These are phyloP conservation scores for Haliclystus octoradiatus DNA, from an alignment of 30 jellyfish, hydroid and myxozoan species.

Conservation along the genomic window DNA sequence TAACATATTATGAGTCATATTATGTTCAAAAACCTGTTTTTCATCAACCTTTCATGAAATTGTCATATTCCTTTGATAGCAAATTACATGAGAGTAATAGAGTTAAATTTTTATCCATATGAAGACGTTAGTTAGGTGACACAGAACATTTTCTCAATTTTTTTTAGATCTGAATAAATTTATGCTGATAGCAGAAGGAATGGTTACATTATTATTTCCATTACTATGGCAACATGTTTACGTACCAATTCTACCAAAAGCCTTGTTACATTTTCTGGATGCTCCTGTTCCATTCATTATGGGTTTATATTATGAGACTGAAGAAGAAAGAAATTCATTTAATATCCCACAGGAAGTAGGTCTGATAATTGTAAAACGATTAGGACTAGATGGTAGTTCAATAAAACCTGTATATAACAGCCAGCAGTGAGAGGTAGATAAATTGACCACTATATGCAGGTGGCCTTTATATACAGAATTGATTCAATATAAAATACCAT, in stretches of 20 bases:
- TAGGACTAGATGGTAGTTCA: background rate
- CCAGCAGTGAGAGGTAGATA: background rate
- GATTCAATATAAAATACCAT: no score
- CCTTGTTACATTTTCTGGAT: slow-evolving; percentile 84
- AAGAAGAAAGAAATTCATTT: slow-evolving; percentile 64
- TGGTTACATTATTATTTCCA: slow-evolving; percentile 75
- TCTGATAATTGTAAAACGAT: background rate
- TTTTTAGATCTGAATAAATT: slow-evolving; percentile 69
- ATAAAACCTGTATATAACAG: background rate
- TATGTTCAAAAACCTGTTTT: no score
- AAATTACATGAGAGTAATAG: no score
- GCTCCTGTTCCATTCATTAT: slow-evolving; percentile 97
- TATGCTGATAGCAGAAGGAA: slow-evolving; percentile 82
- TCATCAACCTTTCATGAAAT: no score
- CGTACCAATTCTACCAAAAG: slow-evolving; percentile 91
- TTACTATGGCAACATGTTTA: slow-evolving; percentile 94
- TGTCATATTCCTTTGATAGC: no score
- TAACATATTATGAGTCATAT: background rate
- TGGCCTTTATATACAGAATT: background rate
- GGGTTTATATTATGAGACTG: slow-evolving; percentile 94
- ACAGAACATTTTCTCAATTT: no score
- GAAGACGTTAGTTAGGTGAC: no score
- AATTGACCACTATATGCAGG: background rate
- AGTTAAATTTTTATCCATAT: no score
- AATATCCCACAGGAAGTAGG: slow-evolving; percentile 81